phyloP scores from a whole-genome alignment of 2,113 vertebrate genomes.

The Spea bombifrons region DNA sequence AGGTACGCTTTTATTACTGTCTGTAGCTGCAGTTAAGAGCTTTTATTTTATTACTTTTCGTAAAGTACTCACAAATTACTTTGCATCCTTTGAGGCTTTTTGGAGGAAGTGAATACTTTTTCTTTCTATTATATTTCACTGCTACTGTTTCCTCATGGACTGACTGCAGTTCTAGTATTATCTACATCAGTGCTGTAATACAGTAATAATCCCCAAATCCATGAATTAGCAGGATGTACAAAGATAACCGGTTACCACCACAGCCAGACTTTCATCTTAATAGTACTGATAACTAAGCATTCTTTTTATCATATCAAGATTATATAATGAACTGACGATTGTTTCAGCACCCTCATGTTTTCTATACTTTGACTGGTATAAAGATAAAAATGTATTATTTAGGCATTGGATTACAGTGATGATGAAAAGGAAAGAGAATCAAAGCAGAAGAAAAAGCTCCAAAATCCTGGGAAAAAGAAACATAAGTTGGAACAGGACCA shows the following conservation, averaged over 20 bases:
- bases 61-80: too few relatives aligned
- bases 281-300: constrained; percentile 6
- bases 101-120: too few relatives aligned
- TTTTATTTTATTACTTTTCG: too few relatives aligned
- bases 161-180: too few relatives aligned
- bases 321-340: background rate
- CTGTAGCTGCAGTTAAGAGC: background rate
- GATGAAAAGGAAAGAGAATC: constrained; percentile 86
- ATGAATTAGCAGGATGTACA: too few relatives aligned
- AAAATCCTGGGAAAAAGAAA: constrained; percentile 65
- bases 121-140: too few relatives aligned
- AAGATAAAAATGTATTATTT: background rate
- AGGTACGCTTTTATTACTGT: constrained; percentile 63
- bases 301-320: constrained; percentile 3
- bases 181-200: too few relatives aligned
- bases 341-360: background rate
- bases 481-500: constrained; percentile 53
- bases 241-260: too few relatives aligned
- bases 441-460: constrained; percentile 75
- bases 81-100: too few relatives aligned
- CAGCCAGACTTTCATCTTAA: background rate
- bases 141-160: too few relatives aligned
- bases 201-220: too few relatives aligned
- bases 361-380: too few relatives aligned
- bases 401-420: constrained; percentile 94